phyloP scores from a whole-genome alignment of 92 coral and sea anemone species.

The Epizoanthus fatuus region DNA sequence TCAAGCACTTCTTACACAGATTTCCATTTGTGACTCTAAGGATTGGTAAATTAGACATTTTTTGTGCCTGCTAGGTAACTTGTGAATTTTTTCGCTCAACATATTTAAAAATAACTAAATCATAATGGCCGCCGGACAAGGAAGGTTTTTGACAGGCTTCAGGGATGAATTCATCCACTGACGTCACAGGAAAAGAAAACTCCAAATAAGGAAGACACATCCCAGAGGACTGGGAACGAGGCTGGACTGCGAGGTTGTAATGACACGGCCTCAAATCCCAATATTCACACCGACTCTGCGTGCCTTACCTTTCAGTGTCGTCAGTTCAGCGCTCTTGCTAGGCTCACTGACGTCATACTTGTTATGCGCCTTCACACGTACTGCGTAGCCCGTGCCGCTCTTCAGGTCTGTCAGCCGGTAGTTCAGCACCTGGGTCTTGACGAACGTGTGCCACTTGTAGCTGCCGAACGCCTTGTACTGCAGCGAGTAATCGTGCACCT shows the following conservation, averaged over 20 bases:
- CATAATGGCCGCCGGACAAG: too few species aligned
- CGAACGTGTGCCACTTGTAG: slow-evolving; percentile 63
- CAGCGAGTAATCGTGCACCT: slow-evolving; percentile 62
- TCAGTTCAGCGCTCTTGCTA: slow-evolving; percentile 64
- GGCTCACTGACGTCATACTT: slow-evolving; percentile 73
- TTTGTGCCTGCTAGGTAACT: too few species aligned
- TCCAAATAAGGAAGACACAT: too few species aligned
- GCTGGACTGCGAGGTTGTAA: background rate
- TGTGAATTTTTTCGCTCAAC: too few species aligned
- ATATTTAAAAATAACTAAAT: too few species aligned
- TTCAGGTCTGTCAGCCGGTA: slow-evolving; percentile 68
- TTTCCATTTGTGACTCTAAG: too few species aligned
- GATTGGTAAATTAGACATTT: too few species aligned
- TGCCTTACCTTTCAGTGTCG: slow-evolving; percentile 65
- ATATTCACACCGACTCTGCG: background rate
- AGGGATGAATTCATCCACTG: background rate
- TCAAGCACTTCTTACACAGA: too few species aligned
- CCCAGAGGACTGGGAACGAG: too few species aligned
- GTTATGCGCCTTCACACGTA: slow-evolving; percentile 76
- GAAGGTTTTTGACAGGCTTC: too few species aligned
- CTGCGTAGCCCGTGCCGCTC: slow-evolving; percentile 71
- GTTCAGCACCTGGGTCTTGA: slow-evolving; percentile 45
- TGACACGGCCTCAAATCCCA: background rate
- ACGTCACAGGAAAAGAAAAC: background rate
- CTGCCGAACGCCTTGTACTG: slow-evolving; percentile 74